These are phyloP conservation scores for Amblyteles armatorius DNA, from an alignment of 2,888 invertebrate species.

Conservation along the genomic window DNA sequence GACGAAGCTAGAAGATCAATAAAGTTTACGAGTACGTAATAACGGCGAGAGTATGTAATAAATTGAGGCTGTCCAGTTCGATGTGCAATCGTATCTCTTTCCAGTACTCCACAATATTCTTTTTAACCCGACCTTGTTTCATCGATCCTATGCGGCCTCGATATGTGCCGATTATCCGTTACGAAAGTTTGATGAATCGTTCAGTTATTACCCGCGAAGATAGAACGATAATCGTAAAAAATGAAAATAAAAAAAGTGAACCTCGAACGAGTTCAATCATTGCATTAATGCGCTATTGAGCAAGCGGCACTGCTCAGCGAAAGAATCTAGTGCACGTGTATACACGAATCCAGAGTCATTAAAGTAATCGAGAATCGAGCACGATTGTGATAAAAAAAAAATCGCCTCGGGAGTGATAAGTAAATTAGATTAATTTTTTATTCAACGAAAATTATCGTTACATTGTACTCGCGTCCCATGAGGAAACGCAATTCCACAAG, in stretches of 20 bases:
- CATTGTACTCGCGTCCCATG: conserved; percentile 9
- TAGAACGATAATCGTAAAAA: neutral
- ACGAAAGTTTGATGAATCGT: conserved; percentile 46
- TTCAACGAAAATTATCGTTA: too few species aligned
- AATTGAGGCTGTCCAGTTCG: conserved; percentile 1
- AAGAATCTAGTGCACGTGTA: neutral
- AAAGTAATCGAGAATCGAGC: neutral
- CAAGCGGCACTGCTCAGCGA: neutral
- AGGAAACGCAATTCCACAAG: conserved; percentile 52
- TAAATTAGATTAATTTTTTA: neutral
- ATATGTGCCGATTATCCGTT: neutral
- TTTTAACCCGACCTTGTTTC: conserved; percentile 16
- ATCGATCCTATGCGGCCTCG: neutral
- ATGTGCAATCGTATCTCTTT: neutral
- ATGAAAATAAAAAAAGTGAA: conserved; percentile 17
- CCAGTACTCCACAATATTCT: conserved; percentile 11
- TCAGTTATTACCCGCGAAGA: neutral
- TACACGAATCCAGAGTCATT: neutral
- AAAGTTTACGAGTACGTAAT: neutral
- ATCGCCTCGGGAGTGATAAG: neutral
- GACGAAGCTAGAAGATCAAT: neutral
- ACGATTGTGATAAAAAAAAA: too few species aligned
- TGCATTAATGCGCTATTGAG: conserved; percentile 6
- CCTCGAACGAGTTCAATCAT: conserved; percentile 11
- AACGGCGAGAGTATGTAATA: neutral